Conservation (phyloP, 2,888 invertebrate genomes). For the Didymodactylos carnosus region DNA sequence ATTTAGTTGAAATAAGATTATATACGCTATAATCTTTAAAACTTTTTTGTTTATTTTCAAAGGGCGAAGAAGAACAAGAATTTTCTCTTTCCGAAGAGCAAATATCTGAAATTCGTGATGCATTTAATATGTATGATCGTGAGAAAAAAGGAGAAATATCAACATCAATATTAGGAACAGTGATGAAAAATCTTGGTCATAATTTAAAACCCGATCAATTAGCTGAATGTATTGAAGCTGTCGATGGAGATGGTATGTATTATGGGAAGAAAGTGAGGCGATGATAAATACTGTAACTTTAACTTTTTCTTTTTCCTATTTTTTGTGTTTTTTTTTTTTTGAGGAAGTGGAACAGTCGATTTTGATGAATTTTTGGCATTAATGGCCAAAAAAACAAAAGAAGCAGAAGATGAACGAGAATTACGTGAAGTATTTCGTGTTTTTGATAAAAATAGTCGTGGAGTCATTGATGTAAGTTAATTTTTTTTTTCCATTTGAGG, state of each 20-base stretch:
- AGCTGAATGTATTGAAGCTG: constrained; percentile 14
- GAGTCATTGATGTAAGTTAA: constrained; percentile 12
- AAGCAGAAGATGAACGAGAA: constrained; percentile 15
- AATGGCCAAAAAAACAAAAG: constrained; percentile 14
- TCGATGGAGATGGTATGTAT: constrained; percentile 14
- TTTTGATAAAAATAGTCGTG: constrained; percentile 14
- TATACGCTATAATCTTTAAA: no score
- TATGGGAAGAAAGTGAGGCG: background rate
- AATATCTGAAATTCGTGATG: constrained; percentile 6
- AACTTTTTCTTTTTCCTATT: background rate
- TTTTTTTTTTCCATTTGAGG: background rate
- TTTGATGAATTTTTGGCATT: constrained; percentile 15
- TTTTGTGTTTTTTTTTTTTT: background rate
- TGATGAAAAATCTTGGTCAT: constrained; percentile 15
- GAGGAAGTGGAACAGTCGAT: constrained; percentile 14
- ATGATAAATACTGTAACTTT: background rate
- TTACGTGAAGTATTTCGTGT: constrained; percentile 15
- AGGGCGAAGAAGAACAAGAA: constrained; percentile 14
- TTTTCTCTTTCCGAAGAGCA: constrained; percentile 5
- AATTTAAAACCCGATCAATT: constrained; percentile 14
- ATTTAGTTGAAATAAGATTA: no score
- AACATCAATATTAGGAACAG: constrained; percentile 10
- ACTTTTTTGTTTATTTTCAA: no score
- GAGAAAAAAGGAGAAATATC: constrained; percentile 12
- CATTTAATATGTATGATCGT: constrained; percentile 12